Evolutionary conservation across 2,888 invertebrate species (phyloP), one percentile per base, ranked within the genome.

Genomic region (Autographa pulchrina): DNA sequence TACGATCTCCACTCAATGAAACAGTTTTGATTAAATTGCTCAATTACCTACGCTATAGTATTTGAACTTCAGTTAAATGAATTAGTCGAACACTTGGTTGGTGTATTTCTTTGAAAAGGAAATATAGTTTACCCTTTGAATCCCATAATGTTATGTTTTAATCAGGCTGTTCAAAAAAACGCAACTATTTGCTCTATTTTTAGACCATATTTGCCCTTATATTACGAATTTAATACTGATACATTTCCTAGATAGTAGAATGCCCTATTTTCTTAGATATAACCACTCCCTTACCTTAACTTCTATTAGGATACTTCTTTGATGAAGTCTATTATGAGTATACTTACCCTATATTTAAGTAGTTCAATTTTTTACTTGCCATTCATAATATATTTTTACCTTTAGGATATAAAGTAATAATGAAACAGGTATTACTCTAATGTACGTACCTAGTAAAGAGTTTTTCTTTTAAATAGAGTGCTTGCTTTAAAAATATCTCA

Each of bases 371-470:
- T 63, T 64, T 81, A 58, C 65, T 78, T 81, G 68, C 75, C 70
- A 78, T 65, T 64, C 6, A 63, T 63, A 69, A 63, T 58, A 18
- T 63, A 43, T 60, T 63, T 9, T 65, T 63, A 56, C 38, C 32
- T 41, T 59, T 61, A 64, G 68, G 54, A 64, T 74, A 11, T 52
- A 68, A 48, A 80, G 43, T 41, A 60, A 70, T 59, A 41, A 11
- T 66, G 62, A 71, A 74, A 65, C 70, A 78, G 84, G 70, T 78
- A 74, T 83, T 78, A 81, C n/a, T 52, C 25, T 72, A 48, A 43
- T 13, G 43, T 43, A 16, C 43, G 61, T 68, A 73, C 54, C 63
- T 48, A 59, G 68, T 65, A 62, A 14, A 68, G 61, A 68, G 43
- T 16, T 61, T 67, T 72, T 11, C 43, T 9, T 68, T 65, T 41